Conservation (phyloP, 2,888 invertebrate species). For the Iselma pallidipennis region DNA sequence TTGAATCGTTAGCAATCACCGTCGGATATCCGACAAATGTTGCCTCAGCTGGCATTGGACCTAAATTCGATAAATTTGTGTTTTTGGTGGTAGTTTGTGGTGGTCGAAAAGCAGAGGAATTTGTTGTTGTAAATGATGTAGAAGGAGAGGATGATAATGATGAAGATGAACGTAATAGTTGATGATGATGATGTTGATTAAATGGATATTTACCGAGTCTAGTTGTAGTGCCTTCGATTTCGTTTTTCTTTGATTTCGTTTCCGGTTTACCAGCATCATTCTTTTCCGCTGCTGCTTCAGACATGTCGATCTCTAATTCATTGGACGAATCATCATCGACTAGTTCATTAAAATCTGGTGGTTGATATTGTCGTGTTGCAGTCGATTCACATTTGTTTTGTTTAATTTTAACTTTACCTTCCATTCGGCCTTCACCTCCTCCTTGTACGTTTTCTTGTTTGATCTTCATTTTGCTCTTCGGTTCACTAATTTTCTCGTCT, state of each 20-base stretch:
- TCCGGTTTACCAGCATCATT: slow-evolving; percentile 62
- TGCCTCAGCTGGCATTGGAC: slow-evolving; percentile 70
- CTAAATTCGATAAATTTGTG: slow-evolving; percentile 58
- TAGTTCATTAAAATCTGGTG: slow-evolving; percentile 74
- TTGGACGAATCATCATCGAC: slow-evolving; percentile 80
- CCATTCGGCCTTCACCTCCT: slow-evolving; percentile 12
- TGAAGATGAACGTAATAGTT: slow-evolving; percentile 41
- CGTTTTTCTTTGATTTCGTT: slow-evolving; percentile 56
- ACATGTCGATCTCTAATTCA: slow-evolving; percentile 79
- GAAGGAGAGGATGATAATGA: background rate
- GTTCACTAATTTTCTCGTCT: slow-evolving; percentile 28
- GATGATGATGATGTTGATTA: slow-evolving; percentile 24
- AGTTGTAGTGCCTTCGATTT: slow-evolving; percentile 55
- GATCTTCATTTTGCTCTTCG: slow-evolving; percentile 37
- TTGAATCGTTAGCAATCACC: slow-evolving; percentile 34
- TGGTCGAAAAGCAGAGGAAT: slow-evolving; percentile 83
- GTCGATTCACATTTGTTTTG: slow-evolving; percentile 39
- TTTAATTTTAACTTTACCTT: slow-evolving; percentile 38
- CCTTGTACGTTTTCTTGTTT: slow-evolving; percentile 44
- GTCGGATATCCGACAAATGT: slow-evolving; percentile 75
- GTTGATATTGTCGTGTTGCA: slow-evolving; percentile 63
- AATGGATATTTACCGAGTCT: slow-evolving; percentile 21
- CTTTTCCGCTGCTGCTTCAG: slow-evolving; percentile 69
- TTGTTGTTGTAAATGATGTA: slow-evolving; percentile 29
- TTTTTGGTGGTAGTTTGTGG: slow-evolving; percentile 53